Conservation (phyloP, 92 coral and sea anemone genomes). For the Parazoanthus atlanticus region DNA sequence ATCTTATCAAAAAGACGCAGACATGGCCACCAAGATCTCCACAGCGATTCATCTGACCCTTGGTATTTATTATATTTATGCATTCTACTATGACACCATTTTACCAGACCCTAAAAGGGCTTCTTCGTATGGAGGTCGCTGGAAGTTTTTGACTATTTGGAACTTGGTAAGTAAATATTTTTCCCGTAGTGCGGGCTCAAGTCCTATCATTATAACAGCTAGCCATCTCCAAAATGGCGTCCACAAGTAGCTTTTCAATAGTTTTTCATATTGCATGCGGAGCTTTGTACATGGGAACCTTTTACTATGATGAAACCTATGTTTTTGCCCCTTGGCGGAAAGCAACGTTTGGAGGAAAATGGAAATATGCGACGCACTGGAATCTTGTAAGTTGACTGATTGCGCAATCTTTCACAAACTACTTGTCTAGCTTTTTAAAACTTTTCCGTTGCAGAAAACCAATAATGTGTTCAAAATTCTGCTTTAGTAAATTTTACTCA, state of each 20-base stretch:
- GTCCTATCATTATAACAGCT: neutral
- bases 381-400: neutral
- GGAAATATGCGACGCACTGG: conserved; percentile 40
- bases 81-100: conserved; percentile 18
- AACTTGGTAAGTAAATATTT: conserved; percentile 56
- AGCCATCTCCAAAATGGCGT: neutral
- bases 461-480: no score
- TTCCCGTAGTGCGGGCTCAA: conserved; percentile 22
- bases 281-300: conserved; percentile 1
- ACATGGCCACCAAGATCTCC: conserved; percentile 3
- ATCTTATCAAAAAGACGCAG: neutral
- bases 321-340: conserved; percentile 31
- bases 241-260: neutral
- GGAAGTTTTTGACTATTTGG: conserved; percentile 67
- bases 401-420: neutral
- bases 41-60: neutral
- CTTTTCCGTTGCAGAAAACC: neutral
- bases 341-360: conserved; percentile 18
- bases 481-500: neutral
- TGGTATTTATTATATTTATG: neutral
- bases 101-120: conserved; percentile 16
- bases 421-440: no score
- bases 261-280: conserved; percentile 18
- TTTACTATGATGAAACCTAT: conserved; percentile 20
- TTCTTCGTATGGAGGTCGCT: conserved; percentile 46